phyloP scores from a whole-genome alignment of 2,113 vertebrate species.

The Thalassarche chlororhynchos region DNA sequence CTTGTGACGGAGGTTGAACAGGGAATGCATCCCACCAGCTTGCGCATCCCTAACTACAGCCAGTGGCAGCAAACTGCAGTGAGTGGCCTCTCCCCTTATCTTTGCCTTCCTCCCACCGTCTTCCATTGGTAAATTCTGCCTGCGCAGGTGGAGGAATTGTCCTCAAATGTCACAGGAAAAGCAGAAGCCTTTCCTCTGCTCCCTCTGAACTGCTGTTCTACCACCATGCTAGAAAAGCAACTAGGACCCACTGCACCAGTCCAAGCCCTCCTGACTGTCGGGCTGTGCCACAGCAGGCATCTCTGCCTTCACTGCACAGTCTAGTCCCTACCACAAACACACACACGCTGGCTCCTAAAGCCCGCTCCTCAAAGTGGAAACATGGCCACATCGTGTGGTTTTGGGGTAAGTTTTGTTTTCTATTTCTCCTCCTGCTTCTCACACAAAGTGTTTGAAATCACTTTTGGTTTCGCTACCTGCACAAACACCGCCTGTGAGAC shows the following conservation, averaged over 20 bases:
- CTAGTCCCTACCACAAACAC: not conserved
- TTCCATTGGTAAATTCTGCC: not conserved
- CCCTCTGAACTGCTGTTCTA: not conserved
- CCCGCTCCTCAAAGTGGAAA: not conserved
- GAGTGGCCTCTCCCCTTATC: not conserved
- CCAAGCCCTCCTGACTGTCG: fast-evolving
- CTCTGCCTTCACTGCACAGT: not conserved
- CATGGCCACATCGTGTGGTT: not conserved
- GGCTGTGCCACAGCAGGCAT: not conserved
- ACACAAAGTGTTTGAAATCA: not conserved
- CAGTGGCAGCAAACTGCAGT: not conserved
- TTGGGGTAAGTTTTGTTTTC: not conserved
- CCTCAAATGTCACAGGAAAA: not conserved
- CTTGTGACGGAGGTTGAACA: not conserved
- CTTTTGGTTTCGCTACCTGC: not conserved
- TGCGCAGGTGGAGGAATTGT: not conserved
- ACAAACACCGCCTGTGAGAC: fast-evolving
- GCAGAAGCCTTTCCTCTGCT: not conserved
- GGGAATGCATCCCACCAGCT: not conserved
- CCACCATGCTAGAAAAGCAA: fast-evolving
- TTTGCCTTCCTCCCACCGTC: not conserved
- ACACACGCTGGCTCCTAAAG: fast-evolving
- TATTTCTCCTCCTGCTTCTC: not conserved
- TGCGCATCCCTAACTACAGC: not conserved
- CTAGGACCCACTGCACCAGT: not conserved